Evolutionary conservation across 2,888 invertebrate species (phyloP).

Genomic region (Eueremaeus valkanovi): DNA sequence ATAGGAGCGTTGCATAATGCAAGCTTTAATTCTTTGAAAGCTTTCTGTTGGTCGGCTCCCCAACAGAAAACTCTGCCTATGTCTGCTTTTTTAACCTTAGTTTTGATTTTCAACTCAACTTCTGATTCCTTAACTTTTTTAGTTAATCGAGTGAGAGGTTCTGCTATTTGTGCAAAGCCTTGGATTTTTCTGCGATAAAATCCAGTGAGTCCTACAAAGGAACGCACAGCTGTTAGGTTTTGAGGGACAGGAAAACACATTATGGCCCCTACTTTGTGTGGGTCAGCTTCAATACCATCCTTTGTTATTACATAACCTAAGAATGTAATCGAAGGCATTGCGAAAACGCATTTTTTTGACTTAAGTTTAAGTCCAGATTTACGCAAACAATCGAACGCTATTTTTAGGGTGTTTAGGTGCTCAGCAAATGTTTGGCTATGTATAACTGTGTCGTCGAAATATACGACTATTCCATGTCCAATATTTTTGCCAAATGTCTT

Average conservation of each 20-base stretch:
- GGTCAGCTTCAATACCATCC: background rate
- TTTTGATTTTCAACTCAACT: background rate
- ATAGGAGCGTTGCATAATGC: background rate
- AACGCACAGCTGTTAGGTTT: background rate
- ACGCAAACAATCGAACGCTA: background rate
- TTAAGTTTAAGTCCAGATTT: background rate
- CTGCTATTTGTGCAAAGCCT: background rate
- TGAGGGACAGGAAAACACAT: background rate
- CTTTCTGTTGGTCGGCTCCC: slow-evolving; percentile 5
- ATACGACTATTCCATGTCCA: background rate
- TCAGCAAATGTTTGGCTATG: background rate
- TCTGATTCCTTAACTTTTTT: background rate
- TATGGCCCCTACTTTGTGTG: background rate
- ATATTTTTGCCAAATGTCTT: background rate
- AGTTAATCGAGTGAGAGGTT: background rate
- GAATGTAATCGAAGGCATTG: background rate
- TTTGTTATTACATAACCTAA: background rate
- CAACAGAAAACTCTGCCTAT: background rate
- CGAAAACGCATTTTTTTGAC: background rate
- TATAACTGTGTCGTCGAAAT: background rate
- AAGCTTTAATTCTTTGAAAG: background rate
- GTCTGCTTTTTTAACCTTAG: background rate
- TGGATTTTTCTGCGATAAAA: background rate
- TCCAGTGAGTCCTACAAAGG: background rate
- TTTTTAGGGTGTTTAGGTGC: background rate